Evolutionary conservation across 2,888 invertebrate species (phyloP).

Genomic region (Gonocerus acuteangulatus): DNA sequence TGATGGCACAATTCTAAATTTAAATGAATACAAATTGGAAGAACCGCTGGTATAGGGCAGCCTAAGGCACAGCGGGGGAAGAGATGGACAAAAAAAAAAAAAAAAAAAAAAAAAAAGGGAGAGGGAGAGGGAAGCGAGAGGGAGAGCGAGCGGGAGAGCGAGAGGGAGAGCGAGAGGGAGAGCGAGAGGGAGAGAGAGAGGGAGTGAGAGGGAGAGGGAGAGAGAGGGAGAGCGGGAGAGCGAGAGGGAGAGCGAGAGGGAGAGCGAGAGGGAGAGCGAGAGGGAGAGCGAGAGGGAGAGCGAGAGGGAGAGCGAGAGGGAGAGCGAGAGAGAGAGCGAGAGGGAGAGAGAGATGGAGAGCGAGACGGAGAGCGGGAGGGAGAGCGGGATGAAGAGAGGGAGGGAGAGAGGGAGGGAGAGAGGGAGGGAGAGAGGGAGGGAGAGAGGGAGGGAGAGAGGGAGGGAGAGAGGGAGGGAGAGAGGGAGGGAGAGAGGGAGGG

Average conservation of each 20-base stretch:
- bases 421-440: conserved; percentile 17
- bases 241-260: conserved; percentile 23
- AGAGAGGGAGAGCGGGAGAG: neutral
- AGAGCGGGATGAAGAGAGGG: neutral
- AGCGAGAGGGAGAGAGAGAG: conserved; percentile 2
- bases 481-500: conserved; percentile 22
- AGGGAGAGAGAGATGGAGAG: conserved; percentile 26
- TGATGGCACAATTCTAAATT: too few relatives aligned
- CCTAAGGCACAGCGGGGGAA: too few relatives aligned
- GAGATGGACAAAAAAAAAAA: too few relatives aligned
- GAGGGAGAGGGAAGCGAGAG: too few relatives aligned
- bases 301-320: neutral
- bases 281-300: conserved; percentile 21
- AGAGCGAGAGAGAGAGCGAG: conserved; percentile 4
- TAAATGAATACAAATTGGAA: too few relatives aligned
- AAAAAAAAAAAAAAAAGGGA: too few relatives aligned
- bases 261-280: conserved; percentile 24
- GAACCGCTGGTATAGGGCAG: too few relatives aligned
- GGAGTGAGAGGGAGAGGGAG: conserved; percentile 21
- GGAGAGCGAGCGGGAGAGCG: neutral
- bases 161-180: neutral
- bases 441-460: neutral
- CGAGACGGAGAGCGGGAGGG: conserved; percentile 15
- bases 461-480: conserved; percentile 26
- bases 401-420: neutral